A percentile compares a stretch with the other conserved stretches of the same genome.
Conservation (phyloP, 2,113 vertebrate species). For the Oenanthe oenanthe region DNA sequence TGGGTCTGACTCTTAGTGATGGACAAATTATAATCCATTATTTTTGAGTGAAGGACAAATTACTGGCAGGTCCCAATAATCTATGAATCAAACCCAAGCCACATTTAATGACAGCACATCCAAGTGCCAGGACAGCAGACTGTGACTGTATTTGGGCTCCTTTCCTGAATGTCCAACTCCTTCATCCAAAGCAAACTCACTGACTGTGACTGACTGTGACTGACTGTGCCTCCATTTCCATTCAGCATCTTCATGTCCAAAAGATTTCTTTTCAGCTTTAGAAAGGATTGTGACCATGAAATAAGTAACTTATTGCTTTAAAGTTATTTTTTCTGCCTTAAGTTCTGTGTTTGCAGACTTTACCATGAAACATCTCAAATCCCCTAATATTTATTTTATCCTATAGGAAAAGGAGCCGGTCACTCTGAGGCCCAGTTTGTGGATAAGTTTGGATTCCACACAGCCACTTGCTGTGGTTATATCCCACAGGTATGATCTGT, state of each 20-base stretch:
- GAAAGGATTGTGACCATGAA: neutral
- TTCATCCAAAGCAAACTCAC: neutral
- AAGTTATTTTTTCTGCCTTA: neutral
- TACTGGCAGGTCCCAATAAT: neutral
- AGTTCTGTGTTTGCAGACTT: neutral
- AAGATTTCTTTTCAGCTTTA: neutral
- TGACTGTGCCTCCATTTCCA: neutral
- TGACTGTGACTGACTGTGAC: neutral
- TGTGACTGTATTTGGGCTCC: neutral
- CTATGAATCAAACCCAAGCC: neutral
- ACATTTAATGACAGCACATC: neutral
- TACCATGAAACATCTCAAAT: neutral
- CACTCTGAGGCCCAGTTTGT: conserved; percentile 67
- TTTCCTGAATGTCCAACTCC: neutral
- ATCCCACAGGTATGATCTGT: conserved; percentile 83
- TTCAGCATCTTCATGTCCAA: neutral
- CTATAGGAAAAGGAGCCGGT: conserved; percentile 79
- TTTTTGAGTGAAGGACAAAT: neutral
- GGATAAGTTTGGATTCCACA: conserved; percentile 87
- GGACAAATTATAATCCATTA: neutral
- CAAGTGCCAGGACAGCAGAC: neutral
- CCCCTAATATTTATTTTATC: neutral
- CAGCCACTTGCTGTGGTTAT: conserved; percentile 88
- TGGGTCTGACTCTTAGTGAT: neutral
- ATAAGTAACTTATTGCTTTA: neutral